Evolutionary conservation across 2,888 invertebrate species (phyloP).

Genomic region (Acronicta alni): DNA sequence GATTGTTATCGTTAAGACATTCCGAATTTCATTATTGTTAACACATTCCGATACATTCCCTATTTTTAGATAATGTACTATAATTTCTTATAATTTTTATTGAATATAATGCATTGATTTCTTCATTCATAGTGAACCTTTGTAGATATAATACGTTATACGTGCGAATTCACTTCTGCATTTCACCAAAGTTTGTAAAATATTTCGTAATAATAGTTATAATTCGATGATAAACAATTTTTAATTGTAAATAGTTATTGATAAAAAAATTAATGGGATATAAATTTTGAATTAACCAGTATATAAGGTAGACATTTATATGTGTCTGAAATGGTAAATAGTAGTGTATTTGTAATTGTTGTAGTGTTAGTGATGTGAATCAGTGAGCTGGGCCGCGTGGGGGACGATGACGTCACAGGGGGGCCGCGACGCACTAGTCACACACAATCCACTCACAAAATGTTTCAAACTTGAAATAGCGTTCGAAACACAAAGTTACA

Average conservation of each 20-base stretch:
- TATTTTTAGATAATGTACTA: conserved; percentile 63
- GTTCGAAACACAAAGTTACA: conserved; percentile 37
- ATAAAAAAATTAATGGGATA: conserved; percentile 74
- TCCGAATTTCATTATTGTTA: conserved; percentile 78
- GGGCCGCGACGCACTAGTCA: conserved; percentile 85
- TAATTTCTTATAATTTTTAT: conserved; percentile 61
- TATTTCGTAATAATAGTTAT: conserved; percentile 86
- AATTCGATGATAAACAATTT: conserved; percentile 86
- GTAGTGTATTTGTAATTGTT: conserved; percentile 89
- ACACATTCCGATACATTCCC: conserved; percentile 84
- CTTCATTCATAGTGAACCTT: conserved; percentile 69
- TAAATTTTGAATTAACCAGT: conserved; percentile 83
- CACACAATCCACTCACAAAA: conserved; percentile 61
- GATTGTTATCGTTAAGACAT: conserved; percentile 84
- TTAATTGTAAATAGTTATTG: conserved; percentile 87
- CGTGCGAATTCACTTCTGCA: conserved; percentile 84
- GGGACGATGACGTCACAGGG: conserved; percentile 67
- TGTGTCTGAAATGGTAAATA: conserved; percentile 87
- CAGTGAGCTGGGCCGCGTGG: conserved; percentile 71
- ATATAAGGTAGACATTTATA: conserved; percentile 79
- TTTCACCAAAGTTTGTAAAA: conserved; percentile 89
- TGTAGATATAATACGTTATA: conserved; percentile 82
- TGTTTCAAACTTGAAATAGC: conserved; percentile 29
- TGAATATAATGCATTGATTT: conserved; percentile 49
- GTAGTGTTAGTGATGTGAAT: conserved; percentile 85